Base-by-base conservation (phyloP, 2,888 invertebrate genomes). In the Anaspis maculata region DNA sequence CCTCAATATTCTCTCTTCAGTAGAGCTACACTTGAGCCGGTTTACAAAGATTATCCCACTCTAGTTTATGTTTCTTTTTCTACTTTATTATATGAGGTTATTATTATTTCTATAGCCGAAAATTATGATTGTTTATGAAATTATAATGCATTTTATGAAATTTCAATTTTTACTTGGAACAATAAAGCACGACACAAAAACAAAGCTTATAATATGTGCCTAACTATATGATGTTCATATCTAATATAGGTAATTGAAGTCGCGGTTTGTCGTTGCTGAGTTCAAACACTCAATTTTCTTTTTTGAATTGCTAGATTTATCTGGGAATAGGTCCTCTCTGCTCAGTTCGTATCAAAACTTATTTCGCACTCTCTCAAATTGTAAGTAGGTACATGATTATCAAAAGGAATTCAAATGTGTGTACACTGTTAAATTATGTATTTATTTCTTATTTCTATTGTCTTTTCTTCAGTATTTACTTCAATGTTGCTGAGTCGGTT, bases 51-150 rank as follows among this genome's bases (percentile, higher is more conserved):
- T 56, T 54, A 56, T 53, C 52, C 52, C 48, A 52, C 46, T 54
- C 48, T 48, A 50, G 46, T 54, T 54, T 55, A 52, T 61, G 49
- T 58, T 50, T 57, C 60, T 61, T 59, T 58, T 53, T 60, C 58
- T 59, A 52, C 49, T 54, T 54, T 54, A 30, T 9, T 51, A 47
- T 48, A 49, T 51, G 46, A 49, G 49, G 48, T 51, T 55, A 51
- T 54, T 54, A 49, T 54, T 55, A 56, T 55, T 56, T 52, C 53
- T 51, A 53, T 49, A 48, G 49, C 42, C 44, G 40, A 49, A 54
- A 52, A 46, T n/a, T n/a, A n/a, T n/a, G n/a, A n/a, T n/a, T n/a
- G n/a, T n/a, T n/a, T n/a, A n/a, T n/a, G n/a, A n/a, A n/a, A n/a
- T n/a, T n/a, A n/a, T n/a, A n/a, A n/a, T 5, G 15, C 27, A 31